Base-by-base conservation (phyloP, 1,140 invertebrate genomes). In the Scylla paramamosain region DNA sequence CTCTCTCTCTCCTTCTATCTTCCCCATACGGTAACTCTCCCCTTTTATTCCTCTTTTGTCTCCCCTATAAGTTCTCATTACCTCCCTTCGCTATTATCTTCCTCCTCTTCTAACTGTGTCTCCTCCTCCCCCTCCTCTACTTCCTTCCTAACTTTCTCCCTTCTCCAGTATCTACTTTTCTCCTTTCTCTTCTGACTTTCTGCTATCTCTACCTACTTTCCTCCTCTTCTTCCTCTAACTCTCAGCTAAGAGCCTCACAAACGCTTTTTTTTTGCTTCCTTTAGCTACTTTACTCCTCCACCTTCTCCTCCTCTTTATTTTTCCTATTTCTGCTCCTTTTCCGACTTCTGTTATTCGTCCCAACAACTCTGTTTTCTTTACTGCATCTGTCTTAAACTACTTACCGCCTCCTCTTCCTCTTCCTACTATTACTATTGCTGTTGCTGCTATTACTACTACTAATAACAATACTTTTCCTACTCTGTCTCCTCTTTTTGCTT, bases 1-100 rank as follows among this genome's bases (percentile, higher is more conserved):
- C 29, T 88, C 86, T 88, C 31, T 88, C 86, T 88, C 31, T 12
- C 25, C n/a, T n/a, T 32, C 86, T 88, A 25, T 39, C 86, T 32
- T 28, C 45, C 2, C 20, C 7, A 14, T 46, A n/a, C 77, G 28
- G 28, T 20, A 12, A 31, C 77, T 83, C 84, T 20, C 84, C n/a
- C 32, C 84, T n/a, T 20, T 2, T 77, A 77, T n/a, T 77, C 16
- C 20, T 77, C 67, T 77, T 77, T n/a, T n/a, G 4, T 77, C 67
- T n/a, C 20, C 20, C 0, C 31, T 46, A 32, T 87, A 87, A 87
- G 32, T 87, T 87, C 31, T 39, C 28, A 16, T 32, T 87, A 46
- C 6, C 10, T 1, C 14, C 31, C 39, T n/a, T 87, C 3, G 12
- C 84, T 32, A 25, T 87, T 10, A 39, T 20, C 84, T 39, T 87